These are phyloP conservation scores for Tillus elongatus DNA, from an alignment of 2,888 invertebrate genomes.

Conservation along the genomic window DNA sequence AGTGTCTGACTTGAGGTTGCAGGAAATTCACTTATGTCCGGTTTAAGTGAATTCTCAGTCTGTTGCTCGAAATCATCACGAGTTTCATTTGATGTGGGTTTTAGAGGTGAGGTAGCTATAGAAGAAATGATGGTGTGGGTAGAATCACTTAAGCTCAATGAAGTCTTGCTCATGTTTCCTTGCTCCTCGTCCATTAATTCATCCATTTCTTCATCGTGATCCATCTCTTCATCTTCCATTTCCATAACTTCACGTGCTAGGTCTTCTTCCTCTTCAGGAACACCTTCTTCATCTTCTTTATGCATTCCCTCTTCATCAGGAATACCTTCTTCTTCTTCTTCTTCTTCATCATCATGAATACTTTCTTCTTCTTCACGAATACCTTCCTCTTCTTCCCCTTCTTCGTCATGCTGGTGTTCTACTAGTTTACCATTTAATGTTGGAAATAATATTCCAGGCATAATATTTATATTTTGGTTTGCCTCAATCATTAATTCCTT, in stretches of 20 bases:
- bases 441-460: slow-evolving; percentile 68
- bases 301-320: slow-evolving; percentile 28
- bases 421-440: slow-evolving; percentile 64
- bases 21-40: slow-evolving; percentile 32
- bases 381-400: slow-evolving; percentile 47
- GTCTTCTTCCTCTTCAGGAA: slow-evolving; percentile 42
- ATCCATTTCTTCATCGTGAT: slow-evolving; percentile 23
- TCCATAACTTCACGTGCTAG: slow-evolving; percentile 16
- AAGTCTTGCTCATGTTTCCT: slow-evolving; percentile 10
- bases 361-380: slow-evolving; percentile 37
- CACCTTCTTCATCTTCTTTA: slow-evolving; percentile 43
- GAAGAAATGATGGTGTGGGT: no score
- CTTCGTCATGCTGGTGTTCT: slow-evolving; percentile 46
- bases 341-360: slow-evolving; percentile 8
- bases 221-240: slow-evolving; percentile 28
- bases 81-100: slow-evolving; percentile 22
- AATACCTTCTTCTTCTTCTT: slow-evolving; percentile 36
- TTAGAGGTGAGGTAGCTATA: slow-evolving; percentile 20
- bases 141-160: no score
- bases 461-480: slow-evolving; percentile 55
- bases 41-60: slow-evolving; percentile 25
- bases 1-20: slow-evolving; percentile 33
- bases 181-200: slow-evolving; percentile 13
- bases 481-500: slow-evolving; percentile 64
- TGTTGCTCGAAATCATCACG: slow-evolving; percentile 24